These are phyloP conservation scores for Acipenser transmontanus DNA, from an alignment of 2,797 vertebrate species.

Conservation along the genomic window DNA sequence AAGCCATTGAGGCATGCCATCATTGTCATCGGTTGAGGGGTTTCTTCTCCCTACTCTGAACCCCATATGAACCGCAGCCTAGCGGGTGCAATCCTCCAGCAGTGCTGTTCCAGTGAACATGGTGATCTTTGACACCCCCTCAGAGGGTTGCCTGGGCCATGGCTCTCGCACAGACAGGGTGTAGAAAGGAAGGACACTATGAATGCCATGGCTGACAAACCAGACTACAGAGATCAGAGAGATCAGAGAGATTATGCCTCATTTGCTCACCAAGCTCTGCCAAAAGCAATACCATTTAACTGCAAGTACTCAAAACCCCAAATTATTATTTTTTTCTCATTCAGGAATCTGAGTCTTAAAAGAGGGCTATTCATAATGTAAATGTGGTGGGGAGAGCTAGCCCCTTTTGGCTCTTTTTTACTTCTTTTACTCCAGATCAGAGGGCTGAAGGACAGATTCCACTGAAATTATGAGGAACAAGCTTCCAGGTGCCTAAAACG, in stretches of 20 bases:
- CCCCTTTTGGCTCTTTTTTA: slow-evolving; percentile 32
- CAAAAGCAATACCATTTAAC: slow-evolving; percentile 72
- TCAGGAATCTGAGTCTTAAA: slow-evolving; percentile 47
- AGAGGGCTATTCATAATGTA: slow-evolving; percentile 48
- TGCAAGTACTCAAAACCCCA: slow-evolving; percentile 66
- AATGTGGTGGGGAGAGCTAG: slow-evolving; percentile 45
- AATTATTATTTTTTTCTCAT: slow-evolving; percentile 27
- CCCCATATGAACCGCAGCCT: slow-evolving; percentile 48
- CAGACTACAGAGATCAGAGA: slow-evolving; percentile 62
- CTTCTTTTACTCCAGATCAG: slow-evolving; percentile 22
- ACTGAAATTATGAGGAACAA: not conserved
- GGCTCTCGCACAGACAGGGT: slow-evolving; percentile 55
- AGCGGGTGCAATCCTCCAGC: slow-evolving; percentile 39
- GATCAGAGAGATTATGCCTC: slow-evolving; percentile 69
- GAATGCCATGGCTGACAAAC: slow-evolving; percentile 63
- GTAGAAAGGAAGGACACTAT: slow-evolving; percentile 64
- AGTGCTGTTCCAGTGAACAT: slow-evolving; percentile 55
- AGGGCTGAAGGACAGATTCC: slow-evolving; percentile 2
- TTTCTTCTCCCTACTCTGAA: slow-evolving; percentile 43
- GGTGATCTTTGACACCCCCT: slow-evolving; percentile 64
- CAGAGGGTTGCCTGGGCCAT: slow-evolving; percentile 52
- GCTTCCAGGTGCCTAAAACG: no score
- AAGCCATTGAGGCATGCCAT: not conserved
- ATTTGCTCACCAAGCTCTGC: slow-evolving; percentile 60
- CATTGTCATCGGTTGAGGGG: not conserved